Conservation (phyloP, 2,888 invertebrate species). For the Nebria brevicollis region DNA sequence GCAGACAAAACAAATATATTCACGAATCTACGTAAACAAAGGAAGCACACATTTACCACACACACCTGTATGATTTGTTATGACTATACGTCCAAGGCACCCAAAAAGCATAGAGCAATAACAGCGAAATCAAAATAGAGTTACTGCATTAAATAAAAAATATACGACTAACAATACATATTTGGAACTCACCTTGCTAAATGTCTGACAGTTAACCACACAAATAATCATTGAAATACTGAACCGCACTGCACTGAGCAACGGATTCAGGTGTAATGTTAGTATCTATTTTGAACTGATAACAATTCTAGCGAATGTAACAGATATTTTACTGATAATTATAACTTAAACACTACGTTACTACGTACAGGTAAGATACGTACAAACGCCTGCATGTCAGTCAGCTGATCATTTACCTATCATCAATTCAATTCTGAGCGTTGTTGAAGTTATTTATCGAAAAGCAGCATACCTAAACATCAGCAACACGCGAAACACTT, state of each 20-base stretch:
- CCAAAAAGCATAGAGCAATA: neutral
- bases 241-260: neutral
- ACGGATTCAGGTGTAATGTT: neutral
- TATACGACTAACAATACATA: neutral
- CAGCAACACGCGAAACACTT: constrained; percentile 10
- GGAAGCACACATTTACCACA: neutral
- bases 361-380: neutral
- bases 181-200: neutral
- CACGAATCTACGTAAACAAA: neutral
- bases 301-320: neutral
- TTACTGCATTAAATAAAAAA: neutral
- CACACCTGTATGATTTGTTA: neutral
- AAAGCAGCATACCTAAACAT: neutral
- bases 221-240: neutral
- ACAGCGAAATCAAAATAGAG: too few species aligned
- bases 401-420: neutral
- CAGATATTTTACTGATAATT: neutral
- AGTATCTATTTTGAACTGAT: neutral
- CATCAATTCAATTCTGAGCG: neutral
- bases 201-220: neutral
- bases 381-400: neutral
- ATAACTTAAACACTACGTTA: neutral
- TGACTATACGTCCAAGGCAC: neutral
- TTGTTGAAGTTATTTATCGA: neutral
- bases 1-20: neutral